Percentiles rank a stretch among this genome's conserved stretches.
These are phyloP conservation scores for Siderastrea siderea DNA, from an alignment of 92 coral and sea anemone genomes.

Conservation along the genomic window DNA sequence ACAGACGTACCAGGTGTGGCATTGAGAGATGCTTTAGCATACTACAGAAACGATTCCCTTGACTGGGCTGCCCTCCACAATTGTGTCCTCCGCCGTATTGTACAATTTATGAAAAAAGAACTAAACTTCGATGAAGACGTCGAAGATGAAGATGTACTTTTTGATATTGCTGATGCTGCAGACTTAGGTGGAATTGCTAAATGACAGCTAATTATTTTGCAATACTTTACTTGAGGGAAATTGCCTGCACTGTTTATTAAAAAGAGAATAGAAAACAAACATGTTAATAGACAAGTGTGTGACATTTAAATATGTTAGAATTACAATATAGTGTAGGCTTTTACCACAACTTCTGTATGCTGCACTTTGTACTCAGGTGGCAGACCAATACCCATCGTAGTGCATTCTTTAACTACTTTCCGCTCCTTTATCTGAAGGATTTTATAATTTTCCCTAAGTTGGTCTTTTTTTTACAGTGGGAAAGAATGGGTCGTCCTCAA, in stretches of 20 bases:
- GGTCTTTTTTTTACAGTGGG: constrained; percentile 10
- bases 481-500: constrained; percentile 31
- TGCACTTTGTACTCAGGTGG: constrained; percentile 34
- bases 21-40: constrained; percentile 37
- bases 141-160: constrained; percentile 53
- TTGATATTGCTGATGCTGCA: constrained; percentile 61
- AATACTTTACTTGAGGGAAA: constrained; percentile 28
- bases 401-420: constrained; percentile 40
- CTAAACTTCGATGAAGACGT: constrained; percentile 56
- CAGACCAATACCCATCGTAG: constrained; percentile 24
- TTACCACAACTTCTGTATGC: background rate
- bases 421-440: constrained; percentile 45
- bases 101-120: constrained; percentile 36
- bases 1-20: constrained; percentile 39
- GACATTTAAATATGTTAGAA: constrained; percentile 17
- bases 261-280: constrained; percentile 27
- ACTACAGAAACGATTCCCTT: constrained; percentile 36
- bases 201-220: constrained; percentile 47
- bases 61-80: constrained; percentile 51
- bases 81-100: constrained; percentile 38
- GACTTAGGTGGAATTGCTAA: constrained; percentile 57
- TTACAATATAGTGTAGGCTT: constrained; percentile 20
- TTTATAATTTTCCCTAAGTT: constrained; percentile 36
- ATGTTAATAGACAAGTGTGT: constrained; percentile 6
- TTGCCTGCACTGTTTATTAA: constrained; percentile 32